Conservation (phyloP, 2,797 vertebrate species). For the Hippoglossus hippoglossus region DNA sequence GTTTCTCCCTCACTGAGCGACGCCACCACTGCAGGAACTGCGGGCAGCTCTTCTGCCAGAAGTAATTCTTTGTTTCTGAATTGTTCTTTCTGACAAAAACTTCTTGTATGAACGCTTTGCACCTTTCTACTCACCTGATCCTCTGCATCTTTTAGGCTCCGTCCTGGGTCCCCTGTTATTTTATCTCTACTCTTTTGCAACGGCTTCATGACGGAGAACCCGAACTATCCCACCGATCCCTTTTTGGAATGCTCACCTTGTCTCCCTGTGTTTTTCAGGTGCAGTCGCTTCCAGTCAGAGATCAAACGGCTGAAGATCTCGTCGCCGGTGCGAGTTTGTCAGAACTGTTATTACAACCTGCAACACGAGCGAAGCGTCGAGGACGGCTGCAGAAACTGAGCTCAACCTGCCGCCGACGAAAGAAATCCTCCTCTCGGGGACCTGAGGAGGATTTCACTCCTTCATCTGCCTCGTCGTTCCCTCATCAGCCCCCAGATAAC, state of each 20-base stretch:
- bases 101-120: too few species aligned
- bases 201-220: too few species aligned
- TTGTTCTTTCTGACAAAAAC: too few species aligned
- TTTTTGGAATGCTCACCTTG: too few species aligned
- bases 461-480: conserved; percentile 4
- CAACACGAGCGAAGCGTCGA: conserved; percentile 93
- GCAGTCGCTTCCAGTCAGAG: conserved; percentile 98
- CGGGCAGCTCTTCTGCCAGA: conserved; percentile 99
- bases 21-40: conserved; percentile 99
- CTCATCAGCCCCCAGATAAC: conserved; percentile 16
- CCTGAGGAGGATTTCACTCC: conserved; percentile 29
- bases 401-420: not conserved
- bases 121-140: too few species aligned
- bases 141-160: too few species aligned
- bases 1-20: conserved; percentile 96
- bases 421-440: not conserved
- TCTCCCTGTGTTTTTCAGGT: conserved; percentile 79
- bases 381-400: conserved; percentile 89
- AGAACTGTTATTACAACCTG: conserved; percentile 98
- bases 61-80: conserved; percentile 77
- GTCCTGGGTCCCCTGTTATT: too few species aligned
- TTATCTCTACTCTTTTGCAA: too few species aligned
- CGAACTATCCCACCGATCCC: too few species aligned
- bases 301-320: conserved; percentile 98
- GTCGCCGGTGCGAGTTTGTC: conserved; percentile 96